Percentiles rank a stretch among this genome's conserved stretches.
These are phyloP conservation scores for Falco punctatus DNA, from an alignment of 2,113 vertebrate species.

Conservation along the genomic window DNA sequence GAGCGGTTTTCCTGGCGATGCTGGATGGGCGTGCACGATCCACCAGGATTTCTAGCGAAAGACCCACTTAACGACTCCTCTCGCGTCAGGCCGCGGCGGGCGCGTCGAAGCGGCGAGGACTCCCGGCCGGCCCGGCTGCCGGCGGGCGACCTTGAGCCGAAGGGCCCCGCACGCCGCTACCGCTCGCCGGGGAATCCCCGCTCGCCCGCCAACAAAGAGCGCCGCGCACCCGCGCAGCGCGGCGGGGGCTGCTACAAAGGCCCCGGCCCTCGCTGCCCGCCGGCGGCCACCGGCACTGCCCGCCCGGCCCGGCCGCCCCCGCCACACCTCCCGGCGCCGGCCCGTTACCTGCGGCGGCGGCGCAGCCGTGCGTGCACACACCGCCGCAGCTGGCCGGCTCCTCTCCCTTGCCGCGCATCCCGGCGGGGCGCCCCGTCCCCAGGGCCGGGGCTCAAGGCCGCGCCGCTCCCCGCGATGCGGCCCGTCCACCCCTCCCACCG, in stretches of 20 bases:
- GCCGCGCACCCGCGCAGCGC: not conserved
- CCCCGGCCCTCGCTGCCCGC: not conserved
- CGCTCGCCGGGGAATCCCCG: not conserved
- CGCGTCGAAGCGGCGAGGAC: not conserved
- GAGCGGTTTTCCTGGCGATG: not conserved
- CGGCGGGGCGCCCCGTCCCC: not conserved
- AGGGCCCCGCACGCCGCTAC: not conserved
- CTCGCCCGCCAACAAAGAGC: not conserved
- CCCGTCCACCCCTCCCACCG: not conserved
- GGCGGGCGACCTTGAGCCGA: constrained; percentile 44
- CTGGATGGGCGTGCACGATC: not conserved
- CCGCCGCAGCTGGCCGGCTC: constrained; percentile 16
- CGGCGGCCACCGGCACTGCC: not conserved
- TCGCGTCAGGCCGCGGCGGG: not conserved
- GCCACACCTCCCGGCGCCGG: not conserved
- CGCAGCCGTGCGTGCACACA: not conserved
- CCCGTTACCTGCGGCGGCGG: not conserved
- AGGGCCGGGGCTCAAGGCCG: not conserved
- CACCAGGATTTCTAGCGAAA: not conserved
- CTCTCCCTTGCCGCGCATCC: constrained; percentile 41
- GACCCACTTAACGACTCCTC: not conserved
- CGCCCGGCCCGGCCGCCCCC: not conserved
- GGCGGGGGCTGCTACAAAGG: not conserved
- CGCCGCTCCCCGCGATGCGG: not conserved
- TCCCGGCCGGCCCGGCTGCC: not conserved